phyloP scores from a whole-genome alignment of 2,797 vertebrate species.

The Micropoecilia bifurca region DNA sequence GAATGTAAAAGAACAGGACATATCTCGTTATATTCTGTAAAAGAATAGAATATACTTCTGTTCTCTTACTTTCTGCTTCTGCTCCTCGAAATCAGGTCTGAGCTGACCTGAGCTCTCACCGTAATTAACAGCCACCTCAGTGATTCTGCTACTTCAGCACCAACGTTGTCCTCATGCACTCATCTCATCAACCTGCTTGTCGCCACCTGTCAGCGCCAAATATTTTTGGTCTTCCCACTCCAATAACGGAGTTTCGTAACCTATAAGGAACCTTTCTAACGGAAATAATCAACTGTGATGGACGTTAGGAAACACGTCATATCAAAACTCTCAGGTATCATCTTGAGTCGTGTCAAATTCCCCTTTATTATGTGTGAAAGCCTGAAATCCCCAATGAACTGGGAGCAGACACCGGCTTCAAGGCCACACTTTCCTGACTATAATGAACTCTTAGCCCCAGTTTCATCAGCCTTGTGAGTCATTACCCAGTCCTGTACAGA shows the following conservation, averaged over 20 bases:
- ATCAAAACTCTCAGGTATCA: background rate
- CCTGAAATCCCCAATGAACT: constrained; percentile 8
- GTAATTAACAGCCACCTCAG: constrained; percentile 31
- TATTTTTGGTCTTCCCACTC: background rate
- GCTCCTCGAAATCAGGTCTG: constrained; percentile 24
- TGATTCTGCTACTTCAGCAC: constrained; percentile 25
- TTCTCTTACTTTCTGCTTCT: background rate
- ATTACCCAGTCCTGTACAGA: constrained; percentile 42
- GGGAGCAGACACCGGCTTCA: constrained; percentile 32
- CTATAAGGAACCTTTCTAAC: background rate
- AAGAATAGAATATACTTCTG: background rate
- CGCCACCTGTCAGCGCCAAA: background rate
- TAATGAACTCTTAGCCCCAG: constrained; percentile 1
- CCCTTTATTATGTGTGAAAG: background rate
- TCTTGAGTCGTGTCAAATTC: background rate
- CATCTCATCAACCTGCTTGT: background rate
- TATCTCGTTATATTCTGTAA: background rate
- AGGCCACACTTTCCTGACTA: constrained; percentile 15
- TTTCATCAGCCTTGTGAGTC: constrained; percentile 29
- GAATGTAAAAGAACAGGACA: background rate
- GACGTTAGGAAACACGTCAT: background rate
- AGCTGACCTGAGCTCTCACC: background rate
- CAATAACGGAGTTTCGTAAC: background rate
- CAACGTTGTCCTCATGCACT: constrained; percentile 9
- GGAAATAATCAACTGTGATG: background rate